Base-by-base conservation (phyloP, 2,888 invertebrate genomes). In the Troilus luridus region DNA sequence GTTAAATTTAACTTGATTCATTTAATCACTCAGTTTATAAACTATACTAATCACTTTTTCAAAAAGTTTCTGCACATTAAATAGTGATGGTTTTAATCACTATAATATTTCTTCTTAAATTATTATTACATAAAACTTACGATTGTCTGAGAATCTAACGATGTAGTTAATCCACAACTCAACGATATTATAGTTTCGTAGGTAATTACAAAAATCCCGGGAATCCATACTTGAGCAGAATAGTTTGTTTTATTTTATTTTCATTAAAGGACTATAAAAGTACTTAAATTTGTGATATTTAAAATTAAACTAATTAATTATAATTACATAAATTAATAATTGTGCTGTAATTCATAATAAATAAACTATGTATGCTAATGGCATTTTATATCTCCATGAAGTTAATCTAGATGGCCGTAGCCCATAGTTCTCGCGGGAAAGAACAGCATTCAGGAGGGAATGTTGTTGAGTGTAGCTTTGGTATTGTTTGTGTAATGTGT, bases 401-500 rank as follows among this genome's bases (percentile, higher is more conserved):
- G 72, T 77, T 77, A 41, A 14, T 77, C 72, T 77, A 77, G 19
- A 41, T 41, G 72, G 72, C 72, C 27, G 17, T 19, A 17, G 72
- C 27, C 27, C 41, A 41, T 19, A 77, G 21, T 85, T 85, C 85
- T 85, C 54, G 85, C 85, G 85, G 85, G 85, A 85, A 85, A 85
- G n/a, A 85, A n/a, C 11, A 85, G 9, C 56, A 85, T 85, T 56
- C n/a, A 58, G 85, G 85, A 85, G 85, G 85, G 85, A 85, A 85
- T 54, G 85, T 85, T 85, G 85, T 85, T 85, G 24, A 12, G 56
- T 85, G 54, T n/a, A n/a, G 56, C n/a, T 85, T 11, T 0, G 21
- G 19, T 21, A 6, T 19, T 41, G 85, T 85, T 54, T 85, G 85
- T 85, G 11, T 85, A 58, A 11, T 85, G 85, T 56, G 19, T 77